A percentile compares a stretch with the other conserved stretches of the same genome.
phyloP scores from a whole-genome alignment of 2,797 vertebrate species.

The Pantherophis alleghaniensis region DNA sequence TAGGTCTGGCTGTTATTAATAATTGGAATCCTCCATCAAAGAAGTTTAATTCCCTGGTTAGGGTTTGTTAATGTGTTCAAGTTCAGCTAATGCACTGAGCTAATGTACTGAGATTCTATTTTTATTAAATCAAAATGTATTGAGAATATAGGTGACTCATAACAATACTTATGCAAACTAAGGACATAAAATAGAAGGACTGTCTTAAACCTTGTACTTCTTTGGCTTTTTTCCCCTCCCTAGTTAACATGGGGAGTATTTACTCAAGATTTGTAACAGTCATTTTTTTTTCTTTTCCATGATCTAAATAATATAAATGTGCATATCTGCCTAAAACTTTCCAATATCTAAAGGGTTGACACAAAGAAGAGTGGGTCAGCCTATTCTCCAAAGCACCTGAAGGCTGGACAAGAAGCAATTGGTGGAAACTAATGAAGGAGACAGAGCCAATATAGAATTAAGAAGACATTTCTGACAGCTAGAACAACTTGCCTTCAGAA shows the following conservation, averaged over 20 bases:
- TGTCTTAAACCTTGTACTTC: neutral
- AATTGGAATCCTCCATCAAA: neutral
- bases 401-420: neutral
- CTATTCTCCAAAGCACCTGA: neutral
- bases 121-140: neutral
- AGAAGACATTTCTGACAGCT: neutral
- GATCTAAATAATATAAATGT: neutral
- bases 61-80: neutral
- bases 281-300: neutral
- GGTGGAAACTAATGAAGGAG: neutral
- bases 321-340: neutral
- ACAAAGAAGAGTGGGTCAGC: neutral
- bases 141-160: neutral
- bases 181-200: neutral
- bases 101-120: neutral
- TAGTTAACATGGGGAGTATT: neutral
- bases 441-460: neutral
- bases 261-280: neutral
- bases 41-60: neutral
- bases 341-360: neutral
- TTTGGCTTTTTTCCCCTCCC: neutral
- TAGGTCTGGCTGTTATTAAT: conserved; percentile 6
- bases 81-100: neutral
- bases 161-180: neutral
- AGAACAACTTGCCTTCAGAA: neutral